Conservation (phyloP, 2,888 invertebrate species). For the Patella ulyssiponensis region DNA sequence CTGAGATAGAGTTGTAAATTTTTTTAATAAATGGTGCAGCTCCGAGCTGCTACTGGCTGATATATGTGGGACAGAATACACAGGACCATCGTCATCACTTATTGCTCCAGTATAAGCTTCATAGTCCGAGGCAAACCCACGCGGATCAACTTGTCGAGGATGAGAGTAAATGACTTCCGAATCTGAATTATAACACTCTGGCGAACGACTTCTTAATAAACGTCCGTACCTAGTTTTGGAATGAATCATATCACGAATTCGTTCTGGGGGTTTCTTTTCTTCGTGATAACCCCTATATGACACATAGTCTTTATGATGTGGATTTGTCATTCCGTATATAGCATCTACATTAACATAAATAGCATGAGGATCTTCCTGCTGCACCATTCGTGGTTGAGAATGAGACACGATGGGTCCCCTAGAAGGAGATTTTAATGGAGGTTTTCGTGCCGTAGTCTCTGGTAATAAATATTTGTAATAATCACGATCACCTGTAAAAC, state of each 20-base stretch:
- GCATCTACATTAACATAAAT: conserved; percentile 32
- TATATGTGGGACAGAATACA: conserved; percentile 64
- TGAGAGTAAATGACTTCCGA: conserved; percentile 80
- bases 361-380: conserved; percentile 14
- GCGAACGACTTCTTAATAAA: conserved; percentile 75
- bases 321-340: conserved; percentile 21
- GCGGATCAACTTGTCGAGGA: conserved; percentile 53
- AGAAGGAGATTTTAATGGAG: conserved; percentile 34
- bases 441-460: conserved; percentile 36
- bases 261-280: conserved; percentile 55
- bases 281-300: conserved; percentile 46
- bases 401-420: conserved; percentile 23
- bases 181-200: conserved; percentile 85
- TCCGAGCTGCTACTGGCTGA: conserved; percentile 64
- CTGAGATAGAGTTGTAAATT: conserved; percentile 71
- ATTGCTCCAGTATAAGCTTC: conserved; percentile 64
- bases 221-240: conserved; percentile 62
- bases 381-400: conserved; percentile 18
- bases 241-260: conserved; percentile 61
- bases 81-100: conserved; percentile 61
- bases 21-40: conserved; percentile 67
- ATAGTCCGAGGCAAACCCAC: conserved; percentile 66
- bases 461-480: conserved; percentile 45
- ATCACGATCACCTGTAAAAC: conserved; percentile 43
- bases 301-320: conserved; percentile 37